A percentile compares a stretch with the other conserved stretches of the same genome.
These are phyloP conservation scores for Centropus bengalensis DNA, from an alignment of 2,113 vertebrate species.

Conservation along the genomic window DNA sequence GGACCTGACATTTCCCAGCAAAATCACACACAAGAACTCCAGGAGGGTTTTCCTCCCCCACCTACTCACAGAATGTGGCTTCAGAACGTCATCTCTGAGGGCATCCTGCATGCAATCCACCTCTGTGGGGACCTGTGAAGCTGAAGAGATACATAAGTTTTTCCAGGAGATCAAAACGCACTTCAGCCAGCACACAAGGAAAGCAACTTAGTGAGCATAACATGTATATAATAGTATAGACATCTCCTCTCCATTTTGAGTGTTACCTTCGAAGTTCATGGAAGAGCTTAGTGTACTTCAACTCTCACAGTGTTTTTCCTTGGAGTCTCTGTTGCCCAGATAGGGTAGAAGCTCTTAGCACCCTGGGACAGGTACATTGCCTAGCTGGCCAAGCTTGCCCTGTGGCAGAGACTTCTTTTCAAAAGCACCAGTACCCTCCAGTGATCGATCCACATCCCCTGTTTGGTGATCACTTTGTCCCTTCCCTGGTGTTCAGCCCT, in stretches of 20 bases:
- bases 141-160: background rate
- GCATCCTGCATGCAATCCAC: accelerated
- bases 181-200: background rate
- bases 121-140: background rate
- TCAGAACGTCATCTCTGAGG: background rate
- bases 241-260: background rate
- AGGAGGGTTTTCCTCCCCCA: background rate
- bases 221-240: background rate
- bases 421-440: background rate
- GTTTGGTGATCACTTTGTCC: background rate
- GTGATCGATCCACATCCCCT: background rate
- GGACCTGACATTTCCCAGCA: background rate
- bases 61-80: accelerated
- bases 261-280: background rate
- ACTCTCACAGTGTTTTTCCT: background rate
- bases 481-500: background rate
- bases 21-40: background rate
- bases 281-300: background rate
- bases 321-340: background rate
- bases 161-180: background rate
- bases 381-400: background rate
- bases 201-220: background rate
- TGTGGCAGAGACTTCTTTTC: background rate
- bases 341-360: background rate
- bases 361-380: background rate